Evolutionary conservation across 2,888 invertebrate species (phyloP).

Genomic region (Chloroclystis v-ata): DNA sequence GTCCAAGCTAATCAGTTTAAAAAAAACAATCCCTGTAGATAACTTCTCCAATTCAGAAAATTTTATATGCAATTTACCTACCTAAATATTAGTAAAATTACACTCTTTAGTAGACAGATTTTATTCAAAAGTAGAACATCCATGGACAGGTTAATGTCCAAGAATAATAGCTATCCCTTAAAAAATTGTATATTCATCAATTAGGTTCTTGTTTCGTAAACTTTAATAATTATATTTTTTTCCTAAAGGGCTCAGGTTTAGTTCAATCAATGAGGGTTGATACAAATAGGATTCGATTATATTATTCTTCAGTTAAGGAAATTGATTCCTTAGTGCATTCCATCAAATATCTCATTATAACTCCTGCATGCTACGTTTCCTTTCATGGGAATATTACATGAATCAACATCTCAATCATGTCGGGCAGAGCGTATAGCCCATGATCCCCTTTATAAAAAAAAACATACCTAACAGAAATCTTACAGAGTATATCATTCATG

Average conservation of each 20-base stretch:
- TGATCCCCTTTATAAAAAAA: too few species aligned
- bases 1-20: background rate
- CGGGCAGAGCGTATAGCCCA: conserved; percentile 1
- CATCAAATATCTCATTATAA: background rate
- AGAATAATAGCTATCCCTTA: too few species aligned
- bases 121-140: too few species aligned
- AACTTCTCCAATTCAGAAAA: background rate
- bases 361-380: background rate
- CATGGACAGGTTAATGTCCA: too few species aligned
- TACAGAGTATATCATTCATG: too few species aligned
- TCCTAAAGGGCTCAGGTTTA: background rate
- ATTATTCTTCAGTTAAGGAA: background rate
- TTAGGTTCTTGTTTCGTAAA: background rate
- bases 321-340: conserved; percentile 4
- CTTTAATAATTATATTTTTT: background rate
- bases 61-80: too few species aligned
- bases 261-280: background rate
- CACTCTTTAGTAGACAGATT: too few species aligned
- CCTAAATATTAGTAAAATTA: too few species aligned
- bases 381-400: background rate
- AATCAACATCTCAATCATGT: conserved; percentile 32
- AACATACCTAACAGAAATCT: too few species aligned
- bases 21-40: background rate
- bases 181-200: too few species aligned
- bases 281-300: background rate